phyloP scores from a whole-genome alignment of 2,888 invertebrate species.

The Nomada fucata region DNA sequence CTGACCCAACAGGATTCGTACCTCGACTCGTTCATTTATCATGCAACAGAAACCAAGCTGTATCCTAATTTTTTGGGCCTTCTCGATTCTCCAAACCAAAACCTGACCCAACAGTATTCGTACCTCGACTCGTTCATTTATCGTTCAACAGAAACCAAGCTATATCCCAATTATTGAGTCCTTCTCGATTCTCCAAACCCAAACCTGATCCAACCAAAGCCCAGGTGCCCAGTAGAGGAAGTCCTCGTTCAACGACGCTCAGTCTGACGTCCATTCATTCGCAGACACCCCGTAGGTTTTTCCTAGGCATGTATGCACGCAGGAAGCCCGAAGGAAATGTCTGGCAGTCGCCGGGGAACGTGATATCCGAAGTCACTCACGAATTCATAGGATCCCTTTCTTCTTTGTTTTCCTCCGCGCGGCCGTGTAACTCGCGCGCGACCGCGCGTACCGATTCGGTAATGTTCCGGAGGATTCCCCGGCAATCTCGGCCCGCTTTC shows the following conservation, averaged over 20 bases:
- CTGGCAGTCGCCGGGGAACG: slow-evolving; percentile 65
- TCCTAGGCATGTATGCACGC: slow-evolving; percentile 6
- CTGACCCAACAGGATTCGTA: no score
- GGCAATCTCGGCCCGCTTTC: slow-evolving; percentile 53
- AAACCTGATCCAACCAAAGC: no score
- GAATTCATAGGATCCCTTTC: slow-evolving; percentile 69
- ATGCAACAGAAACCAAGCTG: no score
- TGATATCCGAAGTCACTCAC: slow-evolving; percentile 73
- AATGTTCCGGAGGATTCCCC: slow-evolving; percentile 63
- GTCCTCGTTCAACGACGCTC: not conserved
- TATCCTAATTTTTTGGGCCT: no score
- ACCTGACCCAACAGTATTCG: no score
- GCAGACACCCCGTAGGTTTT: not conserved
- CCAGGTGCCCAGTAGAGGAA: no score
- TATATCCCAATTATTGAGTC: no score
- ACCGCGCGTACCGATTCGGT: slow-evolving; percentile 66
- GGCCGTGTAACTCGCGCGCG: slow-evolving; percentile 60
- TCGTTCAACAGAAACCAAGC: no score
- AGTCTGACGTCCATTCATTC: not conserved
- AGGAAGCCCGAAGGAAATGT: slow-evolving; percentile 63
- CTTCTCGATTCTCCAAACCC: no score
- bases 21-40: no score
- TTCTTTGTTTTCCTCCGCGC: slow-evolving; percentile 59
- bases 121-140: no score
- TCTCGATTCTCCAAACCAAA: no score